These are phyloP conservation scores for Semotilus atromaculatus DNA, from an alignment of 2,797 vertebrate genomes.

Conservation along the genomic window DNA sequence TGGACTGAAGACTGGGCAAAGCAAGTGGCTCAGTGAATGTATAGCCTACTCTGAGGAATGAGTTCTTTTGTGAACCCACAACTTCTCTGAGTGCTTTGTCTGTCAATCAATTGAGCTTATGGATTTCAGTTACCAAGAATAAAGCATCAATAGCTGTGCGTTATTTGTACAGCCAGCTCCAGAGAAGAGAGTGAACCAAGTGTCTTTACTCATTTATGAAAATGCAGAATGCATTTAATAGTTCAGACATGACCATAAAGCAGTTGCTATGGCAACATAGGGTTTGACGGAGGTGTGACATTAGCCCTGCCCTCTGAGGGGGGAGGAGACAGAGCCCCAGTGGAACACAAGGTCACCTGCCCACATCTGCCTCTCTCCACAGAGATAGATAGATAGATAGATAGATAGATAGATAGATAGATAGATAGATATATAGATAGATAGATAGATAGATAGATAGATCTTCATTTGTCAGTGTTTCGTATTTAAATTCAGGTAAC, in stretches of 20 bases:
- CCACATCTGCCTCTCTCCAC: background rate
- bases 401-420: too few species aligned
- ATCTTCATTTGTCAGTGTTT: too few species aligned
- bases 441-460: background rate
- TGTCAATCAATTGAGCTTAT: constrained; percentile 21
- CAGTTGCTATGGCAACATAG: constrained; percentile 56
- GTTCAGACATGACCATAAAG: constrained; percentile 42
- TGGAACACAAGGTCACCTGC: constrained; percentile 28
- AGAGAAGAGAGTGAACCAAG: background rate
- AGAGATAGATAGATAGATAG: background rate
- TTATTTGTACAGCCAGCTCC: background rate
- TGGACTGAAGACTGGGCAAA: constrained; percentile 13
- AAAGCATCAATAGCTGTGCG: background rate
- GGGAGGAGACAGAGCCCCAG: constrained; percentile 20
- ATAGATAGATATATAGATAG: background rate
- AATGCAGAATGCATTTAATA: constrained; percentile 24
- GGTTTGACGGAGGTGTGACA: constrained; percentile 49
- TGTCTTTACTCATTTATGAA: constrained; percentile 2
- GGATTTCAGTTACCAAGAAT: constrained; percentile 9
- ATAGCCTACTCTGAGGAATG: background rate
- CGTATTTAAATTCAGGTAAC: too few species aligned
- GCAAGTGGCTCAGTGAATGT: constrained; percentile 24
- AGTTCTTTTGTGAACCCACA: constrained; percentile 18
- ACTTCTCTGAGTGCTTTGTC: background rate
- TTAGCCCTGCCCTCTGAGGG: constrained; percentile 46